These are phyloP conservation scores for Sycophila texana DNA, from an alignment of 2,888 invertebrate species.

Conservation along the genomic window DNA sequence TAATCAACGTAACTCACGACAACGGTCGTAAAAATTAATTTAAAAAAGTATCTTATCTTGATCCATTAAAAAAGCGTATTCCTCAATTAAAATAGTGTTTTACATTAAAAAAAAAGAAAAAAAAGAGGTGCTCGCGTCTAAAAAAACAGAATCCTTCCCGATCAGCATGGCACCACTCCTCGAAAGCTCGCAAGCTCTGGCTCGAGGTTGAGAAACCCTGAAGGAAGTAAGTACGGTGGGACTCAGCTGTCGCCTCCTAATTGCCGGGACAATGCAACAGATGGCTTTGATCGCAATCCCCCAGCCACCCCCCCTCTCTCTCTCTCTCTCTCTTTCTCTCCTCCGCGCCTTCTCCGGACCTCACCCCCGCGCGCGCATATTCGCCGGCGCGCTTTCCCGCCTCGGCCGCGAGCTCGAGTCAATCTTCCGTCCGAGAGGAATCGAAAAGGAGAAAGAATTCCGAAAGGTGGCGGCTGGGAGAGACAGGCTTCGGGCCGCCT, in stretches of 20 bases:
- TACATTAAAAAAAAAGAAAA: neutral
- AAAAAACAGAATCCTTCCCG: neutral
- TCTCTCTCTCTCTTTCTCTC: slow-evolving; percentile 54
- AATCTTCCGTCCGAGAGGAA: slow-evolving; percentile 44
- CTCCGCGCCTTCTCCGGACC: slow-evolving; percentile 27
- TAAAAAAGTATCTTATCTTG: no score
- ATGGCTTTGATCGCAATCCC: slow-evolving; percentile 75
- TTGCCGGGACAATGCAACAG: slow-evolving; percentile 76
- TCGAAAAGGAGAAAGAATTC: slow-evolving; percentile 49
- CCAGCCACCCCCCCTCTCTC: slow-evolving; percentile 57
- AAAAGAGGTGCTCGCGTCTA: neutral
- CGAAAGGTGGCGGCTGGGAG: slow-evolving; percentile 16
- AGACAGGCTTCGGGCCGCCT: slow-evolving; percentile 6
- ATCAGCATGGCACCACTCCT: neutral
- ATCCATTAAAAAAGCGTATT: no score
- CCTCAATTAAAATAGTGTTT: no score
- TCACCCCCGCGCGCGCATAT: slow-evolving; percentile 54
- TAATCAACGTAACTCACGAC: no score
- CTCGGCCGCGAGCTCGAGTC: slow-evolving; percentile 39
- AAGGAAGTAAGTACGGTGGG: slow-evolving; percentile 66
- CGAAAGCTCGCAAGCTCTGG: slow-evolving; percentile 22
- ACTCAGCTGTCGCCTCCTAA: slow-evolving; percentile 76
- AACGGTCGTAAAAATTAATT: no score
- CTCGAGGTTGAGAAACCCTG: slow-evolving; percentile 70
- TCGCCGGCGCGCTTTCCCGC: slow-evolving; percentile 22